phyloP scores from a whole-genome alignment of 1,140 invertebrate genomes.

The Cotesia glomerata region DNA sequence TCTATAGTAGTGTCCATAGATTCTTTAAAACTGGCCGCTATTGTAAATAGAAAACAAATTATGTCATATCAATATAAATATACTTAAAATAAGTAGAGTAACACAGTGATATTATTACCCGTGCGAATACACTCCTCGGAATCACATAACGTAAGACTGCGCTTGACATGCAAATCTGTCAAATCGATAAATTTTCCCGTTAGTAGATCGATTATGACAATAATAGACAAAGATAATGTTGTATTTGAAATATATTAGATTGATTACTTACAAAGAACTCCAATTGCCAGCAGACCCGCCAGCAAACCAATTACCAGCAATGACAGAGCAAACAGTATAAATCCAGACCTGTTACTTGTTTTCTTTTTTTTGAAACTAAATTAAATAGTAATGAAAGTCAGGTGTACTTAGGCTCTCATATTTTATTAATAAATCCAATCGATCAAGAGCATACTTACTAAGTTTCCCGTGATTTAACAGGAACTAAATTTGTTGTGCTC shows the following conservation, averaged over 20 bases:
- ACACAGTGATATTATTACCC: slow-evolving; percentile 42
- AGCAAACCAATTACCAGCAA: slow-evolving; percentile 33
- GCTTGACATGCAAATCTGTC: slow-evolving; percentile 35
- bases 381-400: slow-evolving; percentile 17
- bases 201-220: neutral
- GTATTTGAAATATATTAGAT: no score
- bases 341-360: slow-evolving; percentile 17
- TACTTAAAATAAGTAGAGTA: neutral
- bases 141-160: slow-evolving; percentile 43
- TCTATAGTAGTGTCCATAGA: slow-evolving; percentile 58
- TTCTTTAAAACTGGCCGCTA: slow-evolving; percentile 61
- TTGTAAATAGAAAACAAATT: slow-evolving; percentile 26
- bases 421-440: slow-evolving; percentile 1
- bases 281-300: slow-evolving; percentile 36
- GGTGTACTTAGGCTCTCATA: neutral
- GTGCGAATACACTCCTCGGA: slow-evolving; percentile 55
- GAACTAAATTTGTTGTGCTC: slow-evolving; percentile 49
- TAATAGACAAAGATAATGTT: neutral
- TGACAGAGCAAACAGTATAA: slow-evolving; percentile 29
- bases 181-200: neutral
- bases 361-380: slow-evolving; percentile 44
- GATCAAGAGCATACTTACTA: slow-evolving; percentile 45
- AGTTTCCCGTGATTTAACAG: slow-evolving; percentile 49
- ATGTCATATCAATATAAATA: neutral
- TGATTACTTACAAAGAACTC: slow-evolving; percentile 46